Evolutionary conservation across 1,140 invertebrate species (phyloP), one percentile per base, ranked within the genome.

Genomic region (Drosophila seguyi): DNA sequence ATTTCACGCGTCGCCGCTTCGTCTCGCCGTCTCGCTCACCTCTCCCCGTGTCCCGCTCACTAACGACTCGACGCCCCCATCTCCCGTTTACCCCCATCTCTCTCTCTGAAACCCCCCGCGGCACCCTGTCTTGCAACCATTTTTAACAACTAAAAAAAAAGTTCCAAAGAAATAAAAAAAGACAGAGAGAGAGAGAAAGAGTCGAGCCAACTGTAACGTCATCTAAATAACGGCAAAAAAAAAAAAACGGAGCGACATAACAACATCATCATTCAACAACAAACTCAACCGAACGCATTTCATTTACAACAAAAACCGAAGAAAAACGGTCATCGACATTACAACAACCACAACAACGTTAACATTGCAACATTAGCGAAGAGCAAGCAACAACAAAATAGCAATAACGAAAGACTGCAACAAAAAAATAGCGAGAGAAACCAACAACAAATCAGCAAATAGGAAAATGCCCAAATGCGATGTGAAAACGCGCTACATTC

Each of bases 401-500:
- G 47, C 55, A 68, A 56, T 63, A 75, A 22, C 29, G 59, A 63
- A 53, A 73, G 68, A 95, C 97, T 97, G 96, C 96, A 74, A 56
- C 63, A 68, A 47, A 45, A 65, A 41, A 71, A 20, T 29, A 50
- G 41, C 48, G 67, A 42, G 18, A 20, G 38, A 31, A 45, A 44
- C 31, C 20, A 66, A 45, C 44, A 79, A 31, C 44, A 60, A 50
- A 58, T 60, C 38, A 62, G 47, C 25, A 48, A 74, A 62, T 42
- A 77, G 29, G 31, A 96, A 95, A 95, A 98, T 97, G 97, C 96
- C 97, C 95, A 97, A 96, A 96, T 98, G 97, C 95, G 97, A 97
- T 95, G 95, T 97, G 92, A 97, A 96, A 94, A 97, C 97, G 92
- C 96, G 96, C 94, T 98, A 97, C 94, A 96, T 99, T 94, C 98